Base-by-base conservation (phyloP, 2,797 vertebrate species). In the Acomys russatus region DNA sequence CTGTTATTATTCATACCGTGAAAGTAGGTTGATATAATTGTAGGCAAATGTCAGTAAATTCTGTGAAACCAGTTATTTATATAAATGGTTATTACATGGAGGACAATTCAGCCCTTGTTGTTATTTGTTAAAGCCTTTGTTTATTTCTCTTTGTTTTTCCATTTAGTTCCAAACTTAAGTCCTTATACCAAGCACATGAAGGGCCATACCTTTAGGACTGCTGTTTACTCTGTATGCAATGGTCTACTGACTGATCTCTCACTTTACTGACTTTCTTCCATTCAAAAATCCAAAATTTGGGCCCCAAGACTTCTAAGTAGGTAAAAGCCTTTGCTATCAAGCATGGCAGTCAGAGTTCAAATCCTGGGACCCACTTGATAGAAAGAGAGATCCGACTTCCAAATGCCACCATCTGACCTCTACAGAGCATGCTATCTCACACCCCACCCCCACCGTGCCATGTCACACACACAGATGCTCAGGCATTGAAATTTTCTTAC, bases 1-100 rank as follows among this genome's bases (percentile, higher is more conserved):
- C 64, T n/a, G 51, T 96, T 96, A 90, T 92, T 97, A 94, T 92
- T 97, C 87, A 90, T 61, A 90, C 68, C 30, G 71, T 93, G 77
- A 86, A 94, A 97, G 93, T 79, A 96, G 95, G 87, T 92, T 97
- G 92, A 94, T 90, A 80, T 88, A 96, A 93, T 92, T 84, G 87
- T 95, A 94, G 80, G 92, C 28, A 49, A 97, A 94, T 90, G 94
- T 82, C 96, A 95, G 89, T 92, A 92, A 90, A 90, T 96, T 88
- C 92, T 91, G 73, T 90, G 92, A 97, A 97, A 91, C 96, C 89
- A 78, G 95, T 96, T 97, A 97, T 97, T 97, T 96, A 25, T 85
- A 80, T 78, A 96, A 97, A 96, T 92, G 82, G 71, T 76, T 96
- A 20, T 94, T 95, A 94, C 87, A 83, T 51, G 84, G 20, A 17